phyloP scores from a whole-genome alignment of 2,888 invertebrate species.

The Amitus sp. region DNA sequence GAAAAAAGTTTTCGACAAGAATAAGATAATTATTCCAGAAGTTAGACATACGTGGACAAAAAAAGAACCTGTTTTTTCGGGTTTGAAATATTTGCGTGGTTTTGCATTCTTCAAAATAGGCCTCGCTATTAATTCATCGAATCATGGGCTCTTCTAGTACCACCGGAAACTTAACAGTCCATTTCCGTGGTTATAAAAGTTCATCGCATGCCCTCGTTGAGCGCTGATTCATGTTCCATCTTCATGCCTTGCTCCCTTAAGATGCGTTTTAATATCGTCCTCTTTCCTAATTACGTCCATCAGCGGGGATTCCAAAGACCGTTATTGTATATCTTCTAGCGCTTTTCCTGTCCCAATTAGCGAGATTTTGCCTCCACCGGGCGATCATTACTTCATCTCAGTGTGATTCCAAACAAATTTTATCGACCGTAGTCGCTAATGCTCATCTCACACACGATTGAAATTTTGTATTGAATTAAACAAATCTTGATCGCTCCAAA shows the following conservation, averaged over 20 bases:
- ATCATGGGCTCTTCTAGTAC: not conserved
- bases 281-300: constrained; percentile 4
- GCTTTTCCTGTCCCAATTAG: constrained; percentile 1
- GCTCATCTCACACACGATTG: no score
- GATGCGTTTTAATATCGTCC: constrained; percentile 1
- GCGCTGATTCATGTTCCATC: constrained; percentile 3
- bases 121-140: not conserved
- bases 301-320: not conserved
- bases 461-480: no score
- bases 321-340: not conserved
- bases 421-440: not conserved
- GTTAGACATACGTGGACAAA: no score
- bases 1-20: no score
- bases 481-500: no score
- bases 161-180: constrained; percentile 2
- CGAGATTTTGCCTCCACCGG: not conserved
- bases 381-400: not conserved
- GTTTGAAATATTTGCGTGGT: not conserved
- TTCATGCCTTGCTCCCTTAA: constrained; percentile 1
- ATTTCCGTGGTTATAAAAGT: constrained; percentile 3
- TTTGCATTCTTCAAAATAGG: not conserved
- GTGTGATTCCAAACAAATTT: not conserved
- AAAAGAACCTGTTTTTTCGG: not conserved
- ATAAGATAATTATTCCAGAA: no score
- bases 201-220: constrained; percentile 1